Base-by-base conservation (phyloP, 2,888 invertebrate genomes). In the Caenorhabditis japonica region DNA sequence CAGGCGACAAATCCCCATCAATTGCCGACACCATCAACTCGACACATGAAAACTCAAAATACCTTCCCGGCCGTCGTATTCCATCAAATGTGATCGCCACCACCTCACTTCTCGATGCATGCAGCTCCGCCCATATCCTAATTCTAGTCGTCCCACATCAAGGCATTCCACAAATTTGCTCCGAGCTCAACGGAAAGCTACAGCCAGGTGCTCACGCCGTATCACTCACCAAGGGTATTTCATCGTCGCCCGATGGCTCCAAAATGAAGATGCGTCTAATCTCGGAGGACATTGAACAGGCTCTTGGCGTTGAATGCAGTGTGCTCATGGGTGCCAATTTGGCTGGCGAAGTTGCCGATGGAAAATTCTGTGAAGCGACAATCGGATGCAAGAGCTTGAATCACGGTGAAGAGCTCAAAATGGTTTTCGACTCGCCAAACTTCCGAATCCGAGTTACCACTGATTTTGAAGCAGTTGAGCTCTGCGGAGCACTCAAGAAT, bases 291-390 rank as follows among this genome's bases (percentile, higher is more conserved):
- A 95, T 99, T 87, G 92, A 93, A 55, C 91, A 92, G 73, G 91
- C 92, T 84, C 90, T 99, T 77, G 92, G 93, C 87, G 94, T 99
- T 87, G 93, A 94, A 66, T 94, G 95, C 87, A 93, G 94, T 27
- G 97, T 97, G 5, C 90, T 99, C 60, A 99, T 99, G 99, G 99
- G 99, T 56, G 97, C 99, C 62, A 99, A 99, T 90, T 91, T 99
- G 82, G 99, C 99, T 39, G 92, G 93, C 80, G 99, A 99, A 91
- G 85, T 85, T 53, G 99, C 97, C 1, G 93, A 93, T 38, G 97
- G 94, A 87, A 93, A 95, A 89, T 99, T 97, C 90, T 99, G 97
- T 89, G 99, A 99, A 90, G 97, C 99, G 0, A 99, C 99, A 1
- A 95, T 99, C 84, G 97, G 92, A 34, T 74, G 75, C 39, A 72